Percentiles rank a stretch among this genome's conserved stretches.
Conservation (phyloP, 2,113 vertebrate species). For the Enhydra lutris region DNA sequence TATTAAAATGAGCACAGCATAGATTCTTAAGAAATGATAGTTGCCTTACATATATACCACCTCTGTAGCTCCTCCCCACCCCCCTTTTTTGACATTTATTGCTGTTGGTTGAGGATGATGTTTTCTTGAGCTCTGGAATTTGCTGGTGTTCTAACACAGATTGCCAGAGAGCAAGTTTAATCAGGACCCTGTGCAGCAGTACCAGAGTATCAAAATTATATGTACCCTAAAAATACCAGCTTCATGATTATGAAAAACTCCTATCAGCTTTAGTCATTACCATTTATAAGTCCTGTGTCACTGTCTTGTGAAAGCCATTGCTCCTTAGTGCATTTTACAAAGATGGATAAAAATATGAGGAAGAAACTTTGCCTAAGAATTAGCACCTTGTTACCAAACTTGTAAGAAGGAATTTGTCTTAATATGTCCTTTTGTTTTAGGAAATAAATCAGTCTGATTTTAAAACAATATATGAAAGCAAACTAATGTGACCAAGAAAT, state of each 20-base stretch:
- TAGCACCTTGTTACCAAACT: neutral
- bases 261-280: neutral
- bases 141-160: neutral
- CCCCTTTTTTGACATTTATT: neutral
- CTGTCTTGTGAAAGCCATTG: neutral
- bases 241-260: neutral
- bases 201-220: neutral
- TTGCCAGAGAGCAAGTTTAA: neutral
- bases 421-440: neutral
- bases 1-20: neutral
- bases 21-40: neutral
- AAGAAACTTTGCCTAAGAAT: neutral
- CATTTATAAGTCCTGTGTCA: neutral
- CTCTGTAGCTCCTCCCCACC: neutral
- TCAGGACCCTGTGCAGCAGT: neutral
- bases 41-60: neutral
- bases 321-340: neutral
- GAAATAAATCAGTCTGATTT: conserved; percentile 19
- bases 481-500: conserved; percentile 41
- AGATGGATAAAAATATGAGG: neutral
- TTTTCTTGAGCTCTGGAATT: neutral
- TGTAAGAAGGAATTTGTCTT: conserved; percentile 7
- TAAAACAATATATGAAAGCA: conserved; percentile 29
- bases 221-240: neutral
- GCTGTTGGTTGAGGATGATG: neutral